phyloP scores from a whole-genome alignment of 2,113 vertebrate species.

The Xerus inauris region DNA sequence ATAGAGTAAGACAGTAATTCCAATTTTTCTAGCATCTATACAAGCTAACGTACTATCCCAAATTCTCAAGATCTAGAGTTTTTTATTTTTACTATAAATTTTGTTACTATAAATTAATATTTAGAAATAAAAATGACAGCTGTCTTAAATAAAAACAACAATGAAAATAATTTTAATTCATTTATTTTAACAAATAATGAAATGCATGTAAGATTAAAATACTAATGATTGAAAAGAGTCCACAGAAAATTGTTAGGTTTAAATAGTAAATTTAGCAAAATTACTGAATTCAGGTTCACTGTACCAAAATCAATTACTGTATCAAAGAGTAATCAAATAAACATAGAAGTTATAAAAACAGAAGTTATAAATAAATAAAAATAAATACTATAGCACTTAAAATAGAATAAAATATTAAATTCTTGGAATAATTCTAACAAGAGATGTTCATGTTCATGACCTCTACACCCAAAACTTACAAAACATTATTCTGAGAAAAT shows the following conservation, averaged over 20 bases:
- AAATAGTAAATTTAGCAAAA: background rate
- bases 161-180: background rate
- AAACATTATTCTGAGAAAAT: slow-evolving; percentile 29
- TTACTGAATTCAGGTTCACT: background rate
- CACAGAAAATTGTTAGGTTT: background rate
- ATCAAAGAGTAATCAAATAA: background rate
- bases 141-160: background rate
- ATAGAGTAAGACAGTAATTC: background rate
- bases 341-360: background rate
- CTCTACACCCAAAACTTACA: background rate
- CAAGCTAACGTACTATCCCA: background rate
- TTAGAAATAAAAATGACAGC: slow-evolving; percentile 33
- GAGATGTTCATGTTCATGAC: background rate
- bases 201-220: slow-evolving; percentile 14
- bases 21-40: background rate
- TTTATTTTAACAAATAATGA: background rate
- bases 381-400: background rate
- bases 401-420: slow-evolving; percentile 3
- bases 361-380: background rate
- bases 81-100: background rate
- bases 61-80: background rate
- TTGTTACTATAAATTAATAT: background rate
- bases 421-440: slow-evolving; percentile 6
- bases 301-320: background rate
- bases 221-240: background rate